A percentile compares a stretch with the other conserved stretches of the same genome.
Evolutionary conservation across 2,888 invertebrate species (phyloP).

Genomic region (Stenodema calcarata): DNA sequence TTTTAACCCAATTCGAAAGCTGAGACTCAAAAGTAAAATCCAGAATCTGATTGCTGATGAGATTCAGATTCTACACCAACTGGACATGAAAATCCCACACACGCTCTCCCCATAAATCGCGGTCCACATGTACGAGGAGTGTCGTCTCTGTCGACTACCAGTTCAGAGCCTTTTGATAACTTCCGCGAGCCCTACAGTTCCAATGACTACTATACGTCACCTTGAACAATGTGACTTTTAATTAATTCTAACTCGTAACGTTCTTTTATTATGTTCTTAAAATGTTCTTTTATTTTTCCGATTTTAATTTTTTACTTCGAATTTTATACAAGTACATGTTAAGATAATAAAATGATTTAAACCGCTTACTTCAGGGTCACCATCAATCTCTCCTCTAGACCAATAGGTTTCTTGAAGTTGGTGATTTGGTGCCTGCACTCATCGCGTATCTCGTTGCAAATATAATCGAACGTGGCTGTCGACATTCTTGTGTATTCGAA

Average conservation of each 20-base stretch:
- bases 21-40: slow-evolving; percentile 1
- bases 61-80: neutral
- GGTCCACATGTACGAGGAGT: neutral
- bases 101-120: neutral
- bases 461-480: too few species aligned
- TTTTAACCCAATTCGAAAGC: neutral
- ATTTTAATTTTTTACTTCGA: neutral
- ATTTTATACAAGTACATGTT: neutral
- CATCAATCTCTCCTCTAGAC: neutral
- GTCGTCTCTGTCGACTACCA: neutral
- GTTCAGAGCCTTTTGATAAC: neutral
- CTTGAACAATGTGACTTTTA: neutral
- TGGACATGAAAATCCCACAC: neutral
- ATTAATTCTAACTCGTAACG: neutral
- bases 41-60: neutral
- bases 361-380: neutral
- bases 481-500: too few species aligned
- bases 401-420: neutral
- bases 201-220: neutral
- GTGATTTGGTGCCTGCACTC: neutral
- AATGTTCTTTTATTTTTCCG: neutral
- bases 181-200: neutral
- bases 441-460: neutral
- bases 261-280: too few species aligned
- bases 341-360: neutral